Evolutionary conservation across 2,797 vertebrate species (phyloP).

Genomic region (Manis crassicaudata): DNA sequence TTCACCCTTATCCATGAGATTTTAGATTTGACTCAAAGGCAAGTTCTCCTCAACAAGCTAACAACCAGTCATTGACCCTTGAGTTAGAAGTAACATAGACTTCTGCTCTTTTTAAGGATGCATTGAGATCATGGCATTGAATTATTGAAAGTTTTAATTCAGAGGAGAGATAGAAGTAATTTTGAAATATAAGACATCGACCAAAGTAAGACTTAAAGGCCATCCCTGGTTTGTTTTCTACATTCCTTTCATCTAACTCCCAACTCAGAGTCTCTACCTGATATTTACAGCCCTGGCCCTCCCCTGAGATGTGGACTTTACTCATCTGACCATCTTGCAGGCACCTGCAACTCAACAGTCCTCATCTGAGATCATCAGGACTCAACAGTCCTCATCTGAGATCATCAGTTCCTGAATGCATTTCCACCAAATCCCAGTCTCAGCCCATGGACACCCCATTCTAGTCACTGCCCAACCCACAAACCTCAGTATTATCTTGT

Average conservation of each 20-base stretch:
- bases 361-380: not conserved
- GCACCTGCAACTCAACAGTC: not conserved
- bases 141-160: not conserved
- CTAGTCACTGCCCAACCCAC: not conserved
- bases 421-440: not conserved
- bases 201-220: not conserved
- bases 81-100: not conserved
- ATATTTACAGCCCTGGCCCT: not conserved
- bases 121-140: not conserved
- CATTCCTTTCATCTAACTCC: not conserved
- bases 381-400: not conserved
- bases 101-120: not conserved
- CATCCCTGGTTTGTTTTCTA: not conserved
- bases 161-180: not conserved
- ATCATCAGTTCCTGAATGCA: not conserved
- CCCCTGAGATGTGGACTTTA: not conserved
- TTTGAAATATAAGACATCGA: not conserved
- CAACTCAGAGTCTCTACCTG: not conserved
- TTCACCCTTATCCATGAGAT: not conserved
- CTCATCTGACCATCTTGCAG: not conserved
- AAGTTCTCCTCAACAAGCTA: not conserved
- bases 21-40: constrained; percentile 5
- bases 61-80: not conserved
- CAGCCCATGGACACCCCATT: not conserved
- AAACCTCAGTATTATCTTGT: not conserved